Evolutionary conservation across 1,140 invertebrate genomes (phyloP).

Genomic region (Aleiodes sp.): DNA sequence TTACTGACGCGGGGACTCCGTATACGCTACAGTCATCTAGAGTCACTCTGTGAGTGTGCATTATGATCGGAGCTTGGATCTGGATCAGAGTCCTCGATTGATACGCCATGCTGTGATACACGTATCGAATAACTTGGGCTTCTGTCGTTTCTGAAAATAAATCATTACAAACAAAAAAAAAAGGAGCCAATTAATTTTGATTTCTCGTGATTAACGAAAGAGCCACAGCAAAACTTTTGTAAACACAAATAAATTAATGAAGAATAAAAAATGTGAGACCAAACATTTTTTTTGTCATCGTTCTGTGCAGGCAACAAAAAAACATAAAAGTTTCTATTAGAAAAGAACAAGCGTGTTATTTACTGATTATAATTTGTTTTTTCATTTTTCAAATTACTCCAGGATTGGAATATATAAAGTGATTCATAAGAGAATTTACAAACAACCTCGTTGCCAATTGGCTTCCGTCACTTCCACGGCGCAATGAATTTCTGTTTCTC

Average conservation of each 20-base stretch:
- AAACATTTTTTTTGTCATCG: slow-evolving; percentile 1
- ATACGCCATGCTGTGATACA: slow-evolving; percentile 52
- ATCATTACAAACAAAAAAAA: slow-evolving; percentile 22
- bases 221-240: not conserved
- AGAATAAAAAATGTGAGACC: not conserved
- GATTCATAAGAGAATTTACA: slow-evolving; percentile 12
- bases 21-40: slow-evolving; percentile 59
- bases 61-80: slow-evolving; percentile 54
- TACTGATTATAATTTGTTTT: not conserved
- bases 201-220: not conserved
- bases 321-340: not conserved
- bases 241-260: not conserved
- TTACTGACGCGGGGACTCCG: slow-evolving; percentile 41
- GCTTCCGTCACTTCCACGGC: slow-evolving; percentile 75
- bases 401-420: slow-evolving; percentile 14
- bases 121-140: slow-evolving; percentile 55
- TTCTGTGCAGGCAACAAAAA: slow-evolving; percentile 4
- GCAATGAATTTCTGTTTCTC: slow-evolving; percentile 53
- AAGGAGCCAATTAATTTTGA: not conserved
- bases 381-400: slow-evolving; percentile 11
- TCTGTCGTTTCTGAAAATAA: slow-evolving; percentile 52
- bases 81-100: slow-evolving; percentile 61
- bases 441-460: slow-evolving; percentile 64
- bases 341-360: not conserved
- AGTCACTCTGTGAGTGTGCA: slow-evolving; percentile 58